Evolutionary conservation across 1,140 invertebrate species (phyloP), one percentile per base, ranked within the genome.

Genomic region (Armadillidium nasatum): DNA sequence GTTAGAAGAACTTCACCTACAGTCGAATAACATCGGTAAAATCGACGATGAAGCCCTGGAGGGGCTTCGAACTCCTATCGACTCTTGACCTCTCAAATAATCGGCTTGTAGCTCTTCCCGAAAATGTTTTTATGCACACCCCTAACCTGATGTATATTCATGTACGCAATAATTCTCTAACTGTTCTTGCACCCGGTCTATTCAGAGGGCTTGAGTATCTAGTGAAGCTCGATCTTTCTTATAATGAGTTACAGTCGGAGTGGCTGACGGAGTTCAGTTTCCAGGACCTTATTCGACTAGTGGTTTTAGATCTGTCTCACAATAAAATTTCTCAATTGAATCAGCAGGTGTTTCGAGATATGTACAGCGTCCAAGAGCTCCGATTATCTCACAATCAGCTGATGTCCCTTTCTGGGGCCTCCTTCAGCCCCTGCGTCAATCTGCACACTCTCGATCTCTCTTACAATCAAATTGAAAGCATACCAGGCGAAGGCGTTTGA

Each of bases 21-120:
- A 88, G n/a, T 88, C 88, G 75, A 94, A 94, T 84, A 77, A 86
- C 9, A 88, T 94, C 9, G 83, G 82, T 0, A 82, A 84, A 70
- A 73, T 82, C 10, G 78, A 82, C 44, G 78, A 81, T 67, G 70
- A 80, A 19, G 81, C 76, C 46, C 77, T 82, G 68, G 50, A 76
- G 82, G 95, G 79, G 33, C 78, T 82, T 6, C 11, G 23, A 11
- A 70, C 71, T n/a, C 22, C 75, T 82, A 2, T 69, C 71, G 45
- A 78, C 78, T 54, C 76, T 95, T 82, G 94, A 95, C 83, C 90
- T 96, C 81, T 93, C 94, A 82, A 89, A 92, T 50, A 96, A 96
- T 84, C 92, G 91, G 80, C 93, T 96, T 69, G 79, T 79, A n/a
- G 79, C 81, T 13, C 82, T 91, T 0, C 91, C 92, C 0, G 82